Base-by-base conservation (phyloP, 2,888 invertebrate genomes). In the Rhopalosiphum nymphaeae region DNA sequence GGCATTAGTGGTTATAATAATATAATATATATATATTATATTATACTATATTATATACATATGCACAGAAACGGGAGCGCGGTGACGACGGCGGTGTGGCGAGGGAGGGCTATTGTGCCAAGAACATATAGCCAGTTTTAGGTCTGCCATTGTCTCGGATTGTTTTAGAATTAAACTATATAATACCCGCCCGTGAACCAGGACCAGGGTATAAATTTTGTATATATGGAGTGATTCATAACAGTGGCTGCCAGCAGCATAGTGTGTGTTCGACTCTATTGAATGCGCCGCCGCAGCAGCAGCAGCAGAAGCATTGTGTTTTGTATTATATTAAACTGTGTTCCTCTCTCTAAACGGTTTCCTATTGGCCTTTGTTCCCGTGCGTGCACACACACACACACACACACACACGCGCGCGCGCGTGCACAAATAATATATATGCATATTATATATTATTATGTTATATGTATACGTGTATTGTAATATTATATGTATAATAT, bases 141-240 rank as follows among this genome's bases (percentile, higher is more conserved):
- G 93, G 93, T 90, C 93, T 94, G 93, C 93, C 93, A 94, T 94
- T 94, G 93, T 94, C 93, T 94, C 93, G 93, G 93, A 94, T 94
- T 94, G 93, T 94, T 94, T 94, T 94, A 94, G 93, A 94, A 94
- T 94, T 90, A 90, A 90, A 94, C 85, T 94, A 93, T 93, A 94
- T 94, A 90, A 93, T 94, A 94, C 90, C 93, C 90, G 61, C 49
- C 85, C 89, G 93, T 86, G 90, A 94, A 94, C 90, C 93, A 90
- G 85, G 90, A 61, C 89, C 89, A 56, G 84, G 93, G 90, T 94
- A 94, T 94, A 94, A 94, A 94, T 94, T 94, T 94, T 90, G 93
- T 94, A 86, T 90, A 90, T 85, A 61, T 90, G 90, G 84, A 57
- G 93, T 94, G 93, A 94, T 94, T 94, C 93, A 94, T 94, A 94